Evolutionary conservation across 53 echinoderm and acorn worm species (phyloP).

Genomic region (Mesocentrotus franciscanus): DNA sequence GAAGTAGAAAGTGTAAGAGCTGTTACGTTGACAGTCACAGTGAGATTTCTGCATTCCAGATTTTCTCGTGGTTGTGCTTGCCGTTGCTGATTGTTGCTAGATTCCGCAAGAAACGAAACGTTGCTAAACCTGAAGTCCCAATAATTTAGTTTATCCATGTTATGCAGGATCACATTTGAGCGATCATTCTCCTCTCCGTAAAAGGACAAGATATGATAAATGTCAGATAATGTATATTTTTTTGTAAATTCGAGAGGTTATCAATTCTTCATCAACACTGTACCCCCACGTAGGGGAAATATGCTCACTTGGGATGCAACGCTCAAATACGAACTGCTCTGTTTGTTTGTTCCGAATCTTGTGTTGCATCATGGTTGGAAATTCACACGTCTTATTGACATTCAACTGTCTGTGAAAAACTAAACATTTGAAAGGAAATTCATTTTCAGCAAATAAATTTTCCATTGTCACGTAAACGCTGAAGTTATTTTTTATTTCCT

Average conservation of each 20-base stretch:
- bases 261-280: not conserved
- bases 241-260: not conserved
- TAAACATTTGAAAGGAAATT: not conserved
- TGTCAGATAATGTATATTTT: not conserved
- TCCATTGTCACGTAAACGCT: not conserved
- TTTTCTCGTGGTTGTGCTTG: not conserved
- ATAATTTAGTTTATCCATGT: not conserved
- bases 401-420: not conserved
- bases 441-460: not conserved
- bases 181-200: not conserved
- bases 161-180: not conserved
- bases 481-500: not conserved
- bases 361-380: not conserved
- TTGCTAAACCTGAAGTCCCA: not conserved
- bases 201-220: not conserved
- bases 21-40: not conserved
- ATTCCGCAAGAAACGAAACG: not conserved
- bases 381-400: not conserved
- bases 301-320: not conserved
- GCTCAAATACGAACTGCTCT: not conserved
- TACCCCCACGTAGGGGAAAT: not conserved
- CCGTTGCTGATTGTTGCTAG: not conserved
- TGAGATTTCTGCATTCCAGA: not conserved
- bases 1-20: not conserved
- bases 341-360: not conserved